A percentile compares a stretch with the other conserved stretches of the same genome.
Conservation (phyloP, 1,140 invertebrate species). For the Manduca sexta region DNA sequence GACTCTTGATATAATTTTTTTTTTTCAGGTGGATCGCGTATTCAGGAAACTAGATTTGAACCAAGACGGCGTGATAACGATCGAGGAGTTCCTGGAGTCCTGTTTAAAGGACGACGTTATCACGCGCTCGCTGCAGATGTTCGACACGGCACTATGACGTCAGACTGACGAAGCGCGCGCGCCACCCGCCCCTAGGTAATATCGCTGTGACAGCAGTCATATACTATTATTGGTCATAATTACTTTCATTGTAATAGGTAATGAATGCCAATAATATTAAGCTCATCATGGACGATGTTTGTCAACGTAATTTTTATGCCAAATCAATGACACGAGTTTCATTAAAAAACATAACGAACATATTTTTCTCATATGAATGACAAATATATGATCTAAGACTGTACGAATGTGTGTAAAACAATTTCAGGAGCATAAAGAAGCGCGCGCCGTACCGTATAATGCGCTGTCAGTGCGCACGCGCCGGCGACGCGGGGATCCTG, state of each 20-base stretch:
- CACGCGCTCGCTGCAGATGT: constrained; percentile 87
- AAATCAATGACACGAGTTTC: too few species aligned
- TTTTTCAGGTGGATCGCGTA: constrained; percentile 81
- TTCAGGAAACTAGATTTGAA: constrained; percentile 95
- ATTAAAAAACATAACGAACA: too few species aligned
- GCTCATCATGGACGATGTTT: too few species aligned
- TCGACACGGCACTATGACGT: constrained; percentile 83
- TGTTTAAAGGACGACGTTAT: constrained; percentile 93
- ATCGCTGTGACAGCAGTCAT: background rate
- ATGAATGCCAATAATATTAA: too few species aligned
- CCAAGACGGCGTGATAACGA: constrained; percentile 95
- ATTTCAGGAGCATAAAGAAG: constrained; percentile 37
- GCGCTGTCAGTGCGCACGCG: constrained; percentile 26
- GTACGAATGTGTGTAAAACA: too few species aligned
- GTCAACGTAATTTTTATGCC: too few species aligned
- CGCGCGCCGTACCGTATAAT: constrained; percentile 19
- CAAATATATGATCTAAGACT: too few species aligned
- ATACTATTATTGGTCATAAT: too few species aligned
- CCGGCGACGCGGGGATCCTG: constrained; percentile 10
- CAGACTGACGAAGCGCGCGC: constrained; percentile 43
- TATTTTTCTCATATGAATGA: too few species aligned
- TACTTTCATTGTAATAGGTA: too few species aligned
- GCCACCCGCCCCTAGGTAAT: background rate
- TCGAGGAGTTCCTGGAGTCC: constrained; percentile 97
- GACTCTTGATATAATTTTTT: background rate